phyloP scores from a whole-genome alignment of 23 tunicate species.

The Diplosoma virens region DNA sequence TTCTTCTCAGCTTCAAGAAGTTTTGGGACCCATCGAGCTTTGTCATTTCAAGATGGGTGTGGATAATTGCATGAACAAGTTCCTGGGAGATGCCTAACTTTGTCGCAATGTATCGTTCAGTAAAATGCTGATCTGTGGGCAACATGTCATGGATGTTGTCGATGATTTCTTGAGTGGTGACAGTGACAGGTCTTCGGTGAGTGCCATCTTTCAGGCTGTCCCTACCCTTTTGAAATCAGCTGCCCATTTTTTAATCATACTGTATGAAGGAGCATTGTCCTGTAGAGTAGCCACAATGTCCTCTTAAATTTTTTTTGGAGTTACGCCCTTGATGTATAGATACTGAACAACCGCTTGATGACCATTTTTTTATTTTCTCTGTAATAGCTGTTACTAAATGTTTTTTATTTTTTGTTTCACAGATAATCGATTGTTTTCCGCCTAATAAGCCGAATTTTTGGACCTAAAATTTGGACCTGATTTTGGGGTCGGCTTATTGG shows the following conservation, averaged over 20 bases:
- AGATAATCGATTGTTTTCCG: too few species aligned
- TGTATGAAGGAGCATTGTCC: constrained; percentile 4
- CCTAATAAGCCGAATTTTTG: too few species aligned
- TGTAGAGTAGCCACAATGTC: constrained; percentile 6
- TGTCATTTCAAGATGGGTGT: constrained; percentile 12
- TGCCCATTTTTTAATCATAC: constrained; percentile 5
- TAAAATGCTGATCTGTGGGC: constrained; percentile 2
- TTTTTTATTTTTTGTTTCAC: too few species aligned
- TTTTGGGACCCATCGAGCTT: too few species aligned
- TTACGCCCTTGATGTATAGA: neutral
- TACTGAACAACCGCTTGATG: neutral
- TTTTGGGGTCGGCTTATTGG: too few species aligned
- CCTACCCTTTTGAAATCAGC: neutral
- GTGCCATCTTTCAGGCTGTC: neutral
- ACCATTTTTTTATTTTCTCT: neutral
- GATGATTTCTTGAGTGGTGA: constrained; percentile 10
- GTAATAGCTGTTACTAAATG: too few species aligned
- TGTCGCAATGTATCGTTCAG: constrained; percentile 1
- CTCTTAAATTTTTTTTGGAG: constrained; percentile 12
- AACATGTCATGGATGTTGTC: constrained; percentile 2
- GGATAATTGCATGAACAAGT: constrained; percentile 9
- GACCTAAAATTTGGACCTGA: too few species aligned
- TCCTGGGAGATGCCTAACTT: constrained; percentile 8
- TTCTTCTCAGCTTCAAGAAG: too few species aligned
- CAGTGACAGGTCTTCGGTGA: neutral